phyloP scores from a whole-genome alignment of 2,888 invertebrate species.

The Pycnomerus fuliginosus region DNA sequence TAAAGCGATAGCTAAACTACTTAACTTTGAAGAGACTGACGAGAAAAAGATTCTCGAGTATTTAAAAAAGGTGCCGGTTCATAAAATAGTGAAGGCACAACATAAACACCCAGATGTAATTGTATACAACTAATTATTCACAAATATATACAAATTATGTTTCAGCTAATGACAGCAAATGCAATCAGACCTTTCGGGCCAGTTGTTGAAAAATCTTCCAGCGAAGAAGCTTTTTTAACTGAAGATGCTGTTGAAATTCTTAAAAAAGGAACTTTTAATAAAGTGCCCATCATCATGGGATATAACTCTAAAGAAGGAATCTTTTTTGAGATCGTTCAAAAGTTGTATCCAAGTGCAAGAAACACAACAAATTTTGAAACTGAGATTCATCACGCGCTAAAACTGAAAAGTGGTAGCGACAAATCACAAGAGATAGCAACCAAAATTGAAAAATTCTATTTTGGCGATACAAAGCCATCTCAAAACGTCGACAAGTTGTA shows the following conservation, averaged over 20 bases:
- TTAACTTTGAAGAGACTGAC: constrained; percentile 38
- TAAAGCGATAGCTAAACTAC: constrained; percentile 30
- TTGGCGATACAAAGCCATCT: constrained; percentile 49
- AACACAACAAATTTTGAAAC: constrained; percentile 29
- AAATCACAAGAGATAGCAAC: constrained; percentile 45
- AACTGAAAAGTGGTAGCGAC: constrained; percentile 32
- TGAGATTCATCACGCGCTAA: constrained; percentile 37
- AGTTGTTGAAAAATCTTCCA: constrained; percentile 12
- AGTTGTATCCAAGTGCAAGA: constrained; percentile 25
- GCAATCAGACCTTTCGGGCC: constrained; percentile 22
- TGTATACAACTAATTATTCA: constrained; percentile 8
- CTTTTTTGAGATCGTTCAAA: constrained; percentile 39
- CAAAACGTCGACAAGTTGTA: constrained; percentile 34
- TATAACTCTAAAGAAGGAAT: constrained; percentile 47
- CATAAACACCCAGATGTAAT: constrained; percentile 36
- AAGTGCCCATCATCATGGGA: constrained; percentile 49
- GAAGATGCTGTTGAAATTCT: constrained; percentile 44
- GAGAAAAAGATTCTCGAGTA: constrained; percentile 39
- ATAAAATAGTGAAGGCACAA: constrained; percentile 33
- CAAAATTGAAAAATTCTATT: constrained; percentile 52
- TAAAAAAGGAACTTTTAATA: constrained; percentile 40
- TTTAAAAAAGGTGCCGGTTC: constrained; percentile 31
- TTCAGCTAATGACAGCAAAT: constrained; percentile 32
- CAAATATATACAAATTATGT: constrained; percentile 2
- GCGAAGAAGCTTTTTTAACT: constrained; percentile 11